phyloP scores from a whole-genome alignment of 2,888 invertebrate species.

The Drosophila quasianomalipes region DNA sequence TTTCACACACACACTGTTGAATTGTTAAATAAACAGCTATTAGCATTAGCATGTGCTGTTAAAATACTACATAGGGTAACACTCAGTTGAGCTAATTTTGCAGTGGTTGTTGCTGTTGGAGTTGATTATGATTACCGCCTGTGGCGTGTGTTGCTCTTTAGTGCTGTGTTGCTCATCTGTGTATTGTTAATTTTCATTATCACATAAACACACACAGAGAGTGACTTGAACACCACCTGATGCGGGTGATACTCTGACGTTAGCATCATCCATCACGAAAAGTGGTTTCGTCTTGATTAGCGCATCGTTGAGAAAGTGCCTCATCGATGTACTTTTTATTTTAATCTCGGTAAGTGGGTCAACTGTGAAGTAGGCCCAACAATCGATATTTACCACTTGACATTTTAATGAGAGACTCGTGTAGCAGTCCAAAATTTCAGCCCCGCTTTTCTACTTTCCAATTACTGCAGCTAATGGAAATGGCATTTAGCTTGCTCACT shows the following conservation, averaged over 20 bases:
- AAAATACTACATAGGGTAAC: constrained; percentile 11
- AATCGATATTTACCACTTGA: constrained; percentile 33
- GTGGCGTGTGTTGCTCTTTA: constrained; percentile 63
- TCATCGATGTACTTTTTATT: constrained; percentile 31
- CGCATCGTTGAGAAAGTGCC: constrained; percentile 38
- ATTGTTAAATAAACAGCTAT: constrained; percentile 8
- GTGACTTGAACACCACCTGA: constrained; percentile 48
- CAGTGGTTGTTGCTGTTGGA: constrained; percentile 8
- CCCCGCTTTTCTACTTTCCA: constrained; percentile 7
- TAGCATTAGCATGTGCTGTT: not conserved
- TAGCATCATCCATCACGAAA: constrained; percentile 68
- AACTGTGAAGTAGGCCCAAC: constrained; percentile 4
- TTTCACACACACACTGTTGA: constrained; percentile 8
- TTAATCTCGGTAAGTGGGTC: constrained; percentile 50
- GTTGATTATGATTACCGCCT: constrained; percentile 16
- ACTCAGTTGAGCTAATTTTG: not conserved
- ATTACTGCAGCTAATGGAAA: constrained; percentile 49
- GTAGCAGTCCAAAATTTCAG: constrained; percentile 9
- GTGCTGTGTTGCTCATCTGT: constrained; percentile 47
- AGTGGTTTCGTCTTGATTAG: constrained; percentile 58
- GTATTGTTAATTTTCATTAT: constrained; percentile 69
- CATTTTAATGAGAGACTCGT: constrained; percentile 33
- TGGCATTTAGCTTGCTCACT: constrained; percentile 31
- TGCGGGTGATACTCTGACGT: constrained; percentile 43
- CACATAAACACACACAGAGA: constrained; percentile 24